Conservation (phyloP, 2,113 vertebrate genomes). For the Crotalus tigris region DNA sequence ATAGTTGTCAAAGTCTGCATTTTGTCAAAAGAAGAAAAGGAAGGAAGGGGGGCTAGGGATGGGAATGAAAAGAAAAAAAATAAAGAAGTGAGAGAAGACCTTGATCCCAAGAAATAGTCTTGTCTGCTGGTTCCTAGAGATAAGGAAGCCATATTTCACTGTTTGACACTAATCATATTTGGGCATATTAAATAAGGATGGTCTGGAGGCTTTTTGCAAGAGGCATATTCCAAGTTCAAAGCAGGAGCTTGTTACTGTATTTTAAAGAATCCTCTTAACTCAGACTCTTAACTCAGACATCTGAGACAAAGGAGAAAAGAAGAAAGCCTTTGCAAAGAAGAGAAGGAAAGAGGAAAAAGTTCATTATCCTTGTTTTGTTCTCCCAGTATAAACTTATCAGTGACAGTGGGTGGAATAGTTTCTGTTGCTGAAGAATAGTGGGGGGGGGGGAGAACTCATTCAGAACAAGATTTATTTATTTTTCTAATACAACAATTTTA, state of each 20-base stretch:
- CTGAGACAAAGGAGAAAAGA: slow-evolving; percentile 54
- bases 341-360: slow-evolving; percentile 38
- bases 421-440: not conserved
- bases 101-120: slow-evolving; percentile 68
- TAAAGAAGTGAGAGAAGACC: slow-evolving; percentile 12
- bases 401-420: slow-evolving; percentile 23
- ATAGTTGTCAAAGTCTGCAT: slow-evolving; percentile 55
- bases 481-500: not conserved
- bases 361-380: slow-evolving; percentile 45
- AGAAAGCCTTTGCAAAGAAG: slow-evolving; percentile 21
- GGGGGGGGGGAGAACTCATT: rapidly evolving
- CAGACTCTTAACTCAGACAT: slow-evolving; percentile 73
- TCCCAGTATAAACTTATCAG: slow-evolving; percentile 38
- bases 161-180: slow-evolving; percentile 81
- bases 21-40: slow-evolving; percentile 59
- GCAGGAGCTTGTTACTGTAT: slow-evolving; percentile 68
- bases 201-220: slow-evolving; percentile 66
- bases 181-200: slow-evolving; percentile 73
- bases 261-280: slow-evolving; percentile 78
- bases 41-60: not conserved
- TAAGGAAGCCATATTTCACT: slow-evolving; percentile 82
- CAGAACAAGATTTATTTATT: not conserved
- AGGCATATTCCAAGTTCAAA: slow-evolving; percentile 82
- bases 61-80: not conserved
- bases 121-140: slow-evolving; percentile 76